Conservation (phyloP, 2,888 invertebrate genomes). For the Macrophya alboannulata region DNA sequence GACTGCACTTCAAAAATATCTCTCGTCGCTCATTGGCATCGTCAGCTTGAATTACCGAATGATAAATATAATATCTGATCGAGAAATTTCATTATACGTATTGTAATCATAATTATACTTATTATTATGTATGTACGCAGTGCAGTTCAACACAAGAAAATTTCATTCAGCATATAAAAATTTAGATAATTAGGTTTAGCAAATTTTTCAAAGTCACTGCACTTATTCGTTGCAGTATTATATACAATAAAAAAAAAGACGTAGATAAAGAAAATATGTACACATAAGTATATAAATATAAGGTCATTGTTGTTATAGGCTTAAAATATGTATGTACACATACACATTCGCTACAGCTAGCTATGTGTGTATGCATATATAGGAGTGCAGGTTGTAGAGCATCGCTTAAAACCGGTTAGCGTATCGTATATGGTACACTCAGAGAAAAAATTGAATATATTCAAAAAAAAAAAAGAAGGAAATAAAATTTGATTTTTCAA, state of each 20-base stretch:
- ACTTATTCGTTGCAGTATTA: no score
- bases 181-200: no score
- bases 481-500: not conserved
- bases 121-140: not conserved
- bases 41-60: not conserved
- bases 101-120: not conserved
- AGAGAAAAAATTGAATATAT: conserved; percentile 1
- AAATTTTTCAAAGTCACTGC: no score
- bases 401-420: conserved; percentile 11
- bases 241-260: no score
- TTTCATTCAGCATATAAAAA: no score
- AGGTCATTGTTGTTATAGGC: no score
- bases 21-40: not conserved
- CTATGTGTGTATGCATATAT: not conserved
- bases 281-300: no score
- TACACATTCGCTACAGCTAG: conserved; percentile 1
- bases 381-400: not conserved
- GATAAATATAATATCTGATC: not conserved
- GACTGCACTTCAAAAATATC: no score
- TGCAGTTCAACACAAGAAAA: no score
- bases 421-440: conserved; percentile 4
- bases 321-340: no score
- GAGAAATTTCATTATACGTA: not conserved
- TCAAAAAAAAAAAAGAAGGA: not conserved
- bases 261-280: no score